These are phyloP conservation scores for Eupsittula cactorum DNA, from an alignment of 2,113 vertebrate genomes.

Conservation along the genomic window DNA sequence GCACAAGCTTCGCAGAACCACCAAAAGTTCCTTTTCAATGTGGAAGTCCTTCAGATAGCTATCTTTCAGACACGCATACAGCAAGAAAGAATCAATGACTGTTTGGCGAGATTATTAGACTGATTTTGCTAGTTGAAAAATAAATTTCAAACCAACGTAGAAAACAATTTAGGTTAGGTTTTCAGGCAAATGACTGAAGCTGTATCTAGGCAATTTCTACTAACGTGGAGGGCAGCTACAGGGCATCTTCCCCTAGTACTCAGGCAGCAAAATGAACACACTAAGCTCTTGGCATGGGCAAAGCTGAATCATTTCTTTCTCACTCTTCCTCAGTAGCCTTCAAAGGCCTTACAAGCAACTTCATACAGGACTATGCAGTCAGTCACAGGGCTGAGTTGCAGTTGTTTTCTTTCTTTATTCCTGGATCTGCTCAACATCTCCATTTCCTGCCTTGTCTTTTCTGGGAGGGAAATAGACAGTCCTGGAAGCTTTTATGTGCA, in stretches of 20 bases:
- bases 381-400: not conserved
- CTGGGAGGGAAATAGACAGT: not conserved
- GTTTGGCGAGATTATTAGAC: not conserved
- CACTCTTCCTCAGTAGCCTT: not conserved
- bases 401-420: not conserved
- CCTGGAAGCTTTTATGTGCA: not conserved
- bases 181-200: not conserved
- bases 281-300: not conserved
- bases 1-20: not conserved
- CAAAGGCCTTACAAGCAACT: not conserved
- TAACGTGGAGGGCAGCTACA: not conserved
- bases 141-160: not conserved
- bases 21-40: not conserved
- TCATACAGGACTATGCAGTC: not conserved
- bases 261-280: not conserved
- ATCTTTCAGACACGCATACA: slow-evolving; percentile 25
- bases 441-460: not conserved
- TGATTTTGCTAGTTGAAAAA: slow-evolving; percentile 25
- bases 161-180: slow-evolving; percentile 26
- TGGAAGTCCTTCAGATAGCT: not conserved
- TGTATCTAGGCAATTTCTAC: not conserved
- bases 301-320: not conserved
- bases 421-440: not conserved
- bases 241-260: not conserved
- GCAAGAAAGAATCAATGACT: slow-evolving; percentile 18